A percentile compares a stretch with the other conserved stretches of the same genome.
Conservation (phyloP, 2,888 invertebrate species). For the Rhorus exstirpatorius region DNA sequence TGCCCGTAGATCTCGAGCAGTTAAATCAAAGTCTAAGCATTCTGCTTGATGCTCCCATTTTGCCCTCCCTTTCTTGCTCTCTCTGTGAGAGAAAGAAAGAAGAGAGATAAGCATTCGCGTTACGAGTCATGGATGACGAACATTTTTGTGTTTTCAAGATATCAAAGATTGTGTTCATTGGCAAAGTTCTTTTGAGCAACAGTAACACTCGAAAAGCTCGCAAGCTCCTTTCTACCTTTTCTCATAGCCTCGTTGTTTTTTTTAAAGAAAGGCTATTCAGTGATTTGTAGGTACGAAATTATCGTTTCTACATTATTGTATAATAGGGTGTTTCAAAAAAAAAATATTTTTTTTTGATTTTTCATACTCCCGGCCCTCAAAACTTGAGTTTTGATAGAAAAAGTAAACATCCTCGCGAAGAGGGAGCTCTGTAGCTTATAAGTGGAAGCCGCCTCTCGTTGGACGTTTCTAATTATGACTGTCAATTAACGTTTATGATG, state of each 20-base stretch:
- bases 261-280: neutral
- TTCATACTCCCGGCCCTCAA: no score
- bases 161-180: constrained; percentile 32
- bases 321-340: no score
- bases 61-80: constrained; percentile 14
- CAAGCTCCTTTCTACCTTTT: constrained; percentile 33
- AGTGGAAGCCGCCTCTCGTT: no score
- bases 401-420: no score
- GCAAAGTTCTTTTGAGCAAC: constrained; percentile 47
- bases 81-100: neutral
- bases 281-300: no score
- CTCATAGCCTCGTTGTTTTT: neutral
- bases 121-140: constrained; percentile 37
- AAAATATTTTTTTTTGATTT: no score
- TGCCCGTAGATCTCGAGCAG: constrained; percentile 63
- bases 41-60: constrained; percentile 68
- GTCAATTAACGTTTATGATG: no score
- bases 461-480: no score
- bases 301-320: no score
- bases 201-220: constrained; percentile 44
- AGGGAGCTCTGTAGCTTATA: no score
- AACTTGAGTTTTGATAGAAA: no score
- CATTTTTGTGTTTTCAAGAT: constrained; percentile 27
- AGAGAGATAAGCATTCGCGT: constrained; percentile 58
- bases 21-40: constrained; percentile 77